Base-by-base conservation (phyloP, 2,797 vertebrate genomes). In the Gobio occitaniae region DNA sequence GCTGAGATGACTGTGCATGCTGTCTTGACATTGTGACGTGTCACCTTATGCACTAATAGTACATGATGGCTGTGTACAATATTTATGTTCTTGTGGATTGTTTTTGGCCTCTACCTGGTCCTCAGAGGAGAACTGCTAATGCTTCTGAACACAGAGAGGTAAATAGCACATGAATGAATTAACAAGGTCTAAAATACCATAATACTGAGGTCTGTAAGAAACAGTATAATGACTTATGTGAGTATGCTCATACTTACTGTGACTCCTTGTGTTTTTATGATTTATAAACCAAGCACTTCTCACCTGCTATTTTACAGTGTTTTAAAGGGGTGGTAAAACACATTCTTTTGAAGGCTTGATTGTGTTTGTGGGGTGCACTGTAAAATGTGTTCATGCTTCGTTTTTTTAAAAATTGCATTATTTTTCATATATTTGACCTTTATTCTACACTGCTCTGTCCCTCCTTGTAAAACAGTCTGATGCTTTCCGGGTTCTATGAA, bases 11-110 rank as follows among this genome's bases (percentile, higher is more conserved):
- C 11, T 63, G 80, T 11, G 25, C 19, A 72, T 29, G 21, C 41
- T 17, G 32, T 54, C 66, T 44, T 74, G 56, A 52, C 41, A 83
- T 82, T 61, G 38, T 1, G 2, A 71, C 36, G 25, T n/a, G 50
- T 72, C 25, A 63, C 44, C 25, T 21, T 7, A 25, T 82, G 68
- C 69, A 72, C 38, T 59, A 47, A 61, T 25, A 29, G 25, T 63
- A 63, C 54, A 82, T 48, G 54, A 48, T 75, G 54, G 59, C 59
- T 63, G 17, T 72, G 65, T 38, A 25, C 29, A 83, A 83, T 65
- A 83, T 83, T 83, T 63, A 72, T 83, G 56, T 61, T 74, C 17
- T 74, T 74, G n/a, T 74, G 15, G 36, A 54, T 15, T 52, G 56
- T 52, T 75, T 12, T 36, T 83, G 70, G 32, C 44, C 66, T 70